Evolutionary conservation across 2,797 vertebrate genomes (phyloP).

Genomic region (Enteromius unitaeniatus): DNA sequence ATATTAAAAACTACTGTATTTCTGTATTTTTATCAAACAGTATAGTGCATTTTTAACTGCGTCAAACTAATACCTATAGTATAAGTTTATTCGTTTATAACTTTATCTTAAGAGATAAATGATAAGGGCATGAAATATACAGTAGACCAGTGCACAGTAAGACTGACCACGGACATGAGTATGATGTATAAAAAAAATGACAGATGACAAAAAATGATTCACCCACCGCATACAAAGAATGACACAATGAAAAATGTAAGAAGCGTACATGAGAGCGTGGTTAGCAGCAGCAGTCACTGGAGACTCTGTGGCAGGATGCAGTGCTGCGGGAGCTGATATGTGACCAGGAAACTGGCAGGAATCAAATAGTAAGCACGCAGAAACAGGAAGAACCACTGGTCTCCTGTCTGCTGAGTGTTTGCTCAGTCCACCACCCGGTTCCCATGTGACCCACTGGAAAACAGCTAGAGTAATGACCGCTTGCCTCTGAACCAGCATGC

Average conservation of each 20-base stretch:
- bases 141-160: background rate
- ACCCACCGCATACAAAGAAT: background rate
- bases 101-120: background rate
- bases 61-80: background rate
- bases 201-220: background rate
- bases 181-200: background rate
- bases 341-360: constrained; percentile 78
- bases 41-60: background rate
- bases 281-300: constrained; percentile 62
- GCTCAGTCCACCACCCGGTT: constrained; percentile 65
- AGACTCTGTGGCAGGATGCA: constrained; percentile 76
- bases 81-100: no score
- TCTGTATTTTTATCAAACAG: background rate
- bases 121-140: background rate
- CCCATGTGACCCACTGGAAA: constrained; percentile 64
- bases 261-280: constrained; percentile 39
- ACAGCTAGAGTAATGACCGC: constrained; percentile 52
- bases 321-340: constrained; percentile 81
- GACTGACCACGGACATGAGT: background rate
- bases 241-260: constrained; percentile 15
- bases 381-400: constrained; percentile 76
- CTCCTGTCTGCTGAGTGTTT: constrained; percentile 71
- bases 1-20: background rate
- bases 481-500: constrained; percentile 56
- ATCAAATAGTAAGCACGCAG: constrained; percentile 69